Conservation (phyloP, 2,797 vertebrate species). For the Argentina silus region DNA sequence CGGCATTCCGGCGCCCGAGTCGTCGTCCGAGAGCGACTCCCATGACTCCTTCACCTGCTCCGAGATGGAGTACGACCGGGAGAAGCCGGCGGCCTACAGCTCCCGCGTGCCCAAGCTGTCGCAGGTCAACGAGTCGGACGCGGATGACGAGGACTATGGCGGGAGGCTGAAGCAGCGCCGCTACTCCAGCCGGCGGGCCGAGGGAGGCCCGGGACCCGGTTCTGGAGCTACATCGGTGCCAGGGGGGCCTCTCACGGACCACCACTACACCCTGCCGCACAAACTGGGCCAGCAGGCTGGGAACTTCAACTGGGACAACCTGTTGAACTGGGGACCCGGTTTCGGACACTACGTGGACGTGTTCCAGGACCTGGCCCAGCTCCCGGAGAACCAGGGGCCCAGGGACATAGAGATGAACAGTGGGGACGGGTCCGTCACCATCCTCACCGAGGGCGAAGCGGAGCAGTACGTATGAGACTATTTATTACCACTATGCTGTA, state of each 20-base stretch:
- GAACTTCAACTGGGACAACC: conserved; percentile 96
- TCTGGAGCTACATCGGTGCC: conserved; percentile 41
- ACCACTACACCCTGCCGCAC: conserved; percentile 85
- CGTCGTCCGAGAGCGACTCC: conserved; percentile 97
- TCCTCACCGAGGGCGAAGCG: conserved; percentile 89
- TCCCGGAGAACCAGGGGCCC: conserved; percentile 83
- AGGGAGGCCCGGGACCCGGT: conserved; percentile 81
- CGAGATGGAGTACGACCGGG: conserved; percentile 97
- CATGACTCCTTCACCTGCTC: conserved; percentile 99
- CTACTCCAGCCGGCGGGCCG: conserved; percentile 90
- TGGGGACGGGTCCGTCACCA: conserved; percentile 83
- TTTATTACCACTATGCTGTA: conserved; percentile 14
- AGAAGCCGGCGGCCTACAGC: conserved; percentile 88
- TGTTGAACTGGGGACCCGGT: conserved; percentile 98
- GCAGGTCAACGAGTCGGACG: conserved; percentile 96
- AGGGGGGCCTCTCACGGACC: conserved; percentile 68
- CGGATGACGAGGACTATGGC: conserved; percentile 92
- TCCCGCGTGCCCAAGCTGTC: conserved; percentile 94
- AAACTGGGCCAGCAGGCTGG: conserved; percentile 87
- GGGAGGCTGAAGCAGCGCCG: conserved; percentile 89
- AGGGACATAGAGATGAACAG: conserved; percentile 86
- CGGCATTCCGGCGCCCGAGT: conserved; percentile 93
- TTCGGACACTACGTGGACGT: conserved; percentile 98
- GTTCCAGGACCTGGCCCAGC: conserved; percentile 95
- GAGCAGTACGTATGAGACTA: conserved; percentile 94